Percentiles rank a stretch among this genome's conserved stretches.
Evolutionary conservation across 2,113 vertebrate genomes (phyloP).

Genomic region (Gymnobelideus leadbeateri): DNA sequence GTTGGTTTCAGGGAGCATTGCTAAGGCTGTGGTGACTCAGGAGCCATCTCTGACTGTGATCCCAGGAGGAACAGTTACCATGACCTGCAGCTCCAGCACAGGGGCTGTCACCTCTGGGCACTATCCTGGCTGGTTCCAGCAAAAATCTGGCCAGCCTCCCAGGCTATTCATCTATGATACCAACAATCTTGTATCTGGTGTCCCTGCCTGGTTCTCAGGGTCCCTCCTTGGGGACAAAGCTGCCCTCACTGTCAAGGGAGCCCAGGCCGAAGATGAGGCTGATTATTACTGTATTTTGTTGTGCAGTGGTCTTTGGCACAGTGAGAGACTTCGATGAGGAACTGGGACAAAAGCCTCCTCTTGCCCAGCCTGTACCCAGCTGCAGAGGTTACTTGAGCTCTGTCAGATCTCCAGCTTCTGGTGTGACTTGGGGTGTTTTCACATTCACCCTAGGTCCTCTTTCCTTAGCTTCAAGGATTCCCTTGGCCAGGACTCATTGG

Average conservation of each 20-base stretch:
- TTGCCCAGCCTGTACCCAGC: too few species aligned
- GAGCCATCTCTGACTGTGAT: background rate
- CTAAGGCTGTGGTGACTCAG: background rate
- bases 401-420: too few species aligned
- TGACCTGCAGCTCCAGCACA: background rate
- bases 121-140: background rate
- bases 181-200: background rate
- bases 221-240: background rate
- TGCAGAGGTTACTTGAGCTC: too few species aligned
- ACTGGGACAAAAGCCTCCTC: background rate
- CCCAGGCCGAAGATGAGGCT: background rate
- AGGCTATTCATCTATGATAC: fast-evolving
- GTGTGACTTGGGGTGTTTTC: too few species aligned
- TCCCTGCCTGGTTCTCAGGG: background rate
- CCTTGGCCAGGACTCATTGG: too few species aligned
- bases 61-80: background rate
- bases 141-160: background rate
- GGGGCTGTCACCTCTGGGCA: background rate
- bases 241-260: background rate
- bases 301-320: background rate
- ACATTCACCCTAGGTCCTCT: too few species aligned
- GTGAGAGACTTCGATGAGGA: background rate
- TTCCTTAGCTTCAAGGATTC: too few species aligned
- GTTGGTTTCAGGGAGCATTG: background rate
- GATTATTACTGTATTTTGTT: background rate